Conservation (phyloP, 1,140 invertebrate genomes). For the Drosophila nigromelanica region DNA sequence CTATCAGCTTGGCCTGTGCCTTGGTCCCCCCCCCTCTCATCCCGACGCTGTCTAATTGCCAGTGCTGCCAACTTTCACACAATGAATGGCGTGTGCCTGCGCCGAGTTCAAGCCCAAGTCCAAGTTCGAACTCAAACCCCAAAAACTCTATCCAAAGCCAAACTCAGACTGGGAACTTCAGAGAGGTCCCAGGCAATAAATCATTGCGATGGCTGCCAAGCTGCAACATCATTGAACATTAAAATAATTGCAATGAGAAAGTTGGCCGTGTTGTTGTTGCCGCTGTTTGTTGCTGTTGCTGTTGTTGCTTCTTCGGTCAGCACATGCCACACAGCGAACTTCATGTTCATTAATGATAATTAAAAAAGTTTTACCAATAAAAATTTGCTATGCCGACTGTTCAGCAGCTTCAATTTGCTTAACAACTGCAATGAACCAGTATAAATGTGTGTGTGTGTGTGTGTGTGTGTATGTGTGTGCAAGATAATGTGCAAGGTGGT, state of each 20-base stretch:
- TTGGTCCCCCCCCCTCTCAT: neutral
- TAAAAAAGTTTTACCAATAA: conserved; percentile 71
- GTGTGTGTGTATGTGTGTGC: neutral
- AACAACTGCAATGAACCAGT: conserved; percentile 44
- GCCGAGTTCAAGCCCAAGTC: neutral
- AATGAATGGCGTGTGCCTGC: conserved; percentile 37
- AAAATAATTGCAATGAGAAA: conserved; percentile 77
- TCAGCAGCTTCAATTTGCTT: conserved; percentile 40
- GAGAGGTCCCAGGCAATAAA: conserved; percentile 55
- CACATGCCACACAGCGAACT: conserved; percentile 32
- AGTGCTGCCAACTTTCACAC: conserved; percentile 60
- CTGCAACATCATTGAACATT: conserved; percentile 78
- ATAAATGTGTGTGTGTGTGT: conserved; percentile 1
- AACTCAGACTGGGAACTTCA: conserved; percentile 27
- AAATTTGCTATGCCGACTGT: conserved; percentile 44
- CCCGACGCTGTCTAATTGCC: conserved; percentile 62
- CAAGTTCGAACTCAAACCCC: neutral
- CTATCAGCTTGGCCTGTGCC: conserved; percentile 7
- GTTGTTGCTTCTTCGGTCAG: conserved; percentile 21
- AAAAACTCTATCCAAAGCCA: conserved; percentile 2
- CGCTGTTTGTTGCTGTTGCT: conserved; percentile 7
- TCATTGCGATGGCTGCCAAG: conserved; percentile 69
- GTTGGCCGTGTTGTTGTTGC: conserved; percentile 32
- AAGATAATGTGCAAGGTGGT: conserved; percentile 18
- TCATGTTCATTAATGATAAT: conserved; percentile 77